These are phyloP conservation scores for Hoplias malabaricus DNA, from an alignment of 2,113 vertebrate genomes.

Conservation along the genomic window DNA sequence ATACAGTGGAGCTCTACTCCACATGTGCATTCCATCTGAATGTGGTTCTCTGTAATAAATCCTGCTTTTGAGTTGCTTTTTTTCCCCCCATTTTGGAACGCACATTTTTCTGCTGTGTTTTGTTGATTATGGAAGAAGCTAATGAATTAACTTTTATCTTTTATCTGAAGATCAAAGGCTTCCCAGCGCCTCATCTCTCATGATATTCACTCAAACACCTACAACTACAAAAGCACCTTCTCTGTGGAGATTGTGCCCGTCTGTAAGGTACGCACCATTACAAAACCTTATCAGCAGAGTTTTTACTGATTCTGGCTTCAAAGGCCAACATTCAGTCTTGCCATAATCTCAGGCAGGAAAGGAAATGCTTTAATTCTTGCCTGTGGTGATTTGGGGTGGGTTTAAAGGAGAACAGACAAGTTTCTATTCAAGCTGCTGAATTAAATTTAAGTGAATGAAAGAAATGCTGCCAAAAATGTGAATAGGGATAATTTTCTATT, in stretches of 20 bases:
- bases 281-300: background rate
- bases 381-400: background rate
- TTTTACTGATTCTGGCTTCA: background rate
- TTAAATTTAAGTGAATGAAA: too few relatives aligned
- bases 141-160: conserved; percentile 12
- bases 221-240: conserved; percentile 97
- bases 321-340: background rate
- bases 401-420: background rate
- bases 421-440: too few relatives aligned
- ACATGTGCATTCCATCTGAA: background rate
- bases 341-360: background rate
- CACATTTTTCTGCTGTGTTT: background rate
- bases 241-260: conserved; percentile 95
- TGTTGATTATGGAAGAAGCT: background rate
- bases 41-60: background rate
- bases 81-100: background rate
- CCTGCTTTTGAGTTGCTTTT: background rate
- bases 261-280: conserved; percentile 83
- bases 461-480: too few relatives aligned
- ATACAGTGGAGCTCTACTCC: background rate
- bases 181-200: conserved; percentile 96
- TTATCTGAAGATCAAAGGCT: conserved; percentile 80
- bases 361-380: background rate
- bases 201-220: conserved; percentile 92
- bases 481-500: too few relatives aligned